Evolutionary conservation across 2,888 invertebrate genomes (phyloP), one percentile per base, ranked within the genome.

Genomic region (Xestia xanthographa): DNA sequence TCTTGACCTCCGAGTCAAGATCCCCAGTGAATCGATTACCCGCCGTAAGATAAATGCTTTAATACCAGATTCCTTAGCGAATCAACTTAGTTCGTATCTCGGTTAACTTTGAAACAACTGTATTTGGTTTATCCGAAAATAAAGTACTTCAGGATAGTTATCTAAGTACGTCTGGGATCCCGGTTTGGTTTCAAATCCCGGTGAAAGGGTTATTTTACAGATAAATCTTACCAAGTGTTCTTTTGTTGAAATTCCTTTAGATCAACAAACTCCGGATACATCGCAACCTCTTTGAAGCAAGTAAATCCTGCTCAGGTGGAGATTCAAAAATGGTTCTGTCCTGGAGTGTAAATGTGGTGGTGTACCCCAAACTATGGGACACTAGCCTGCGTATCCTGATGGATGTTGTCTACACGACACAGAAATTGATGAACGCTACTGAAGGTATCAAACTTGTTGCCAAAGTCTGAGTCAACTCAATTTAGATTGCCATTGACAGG

Each of bases 1-100:
- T 43, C 63, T 38, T 72, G 72, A 72, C 66, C 72, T 79, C 63
- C 4, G 38, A 29, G 63, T 58, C 80, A 58, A 79, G 80, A 80
- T 29, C 58, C 48, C 26, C 4, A 66, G 53, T 60, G 45, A 53
- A 79, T 83, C 83, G 83, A 83, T 79, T 83, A 66, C 66, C 45
- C 50, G 50, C 50, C 71, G 66, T 60, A 66, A 83, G 79, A 80
- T 53, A 69, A 69, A 77, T 65, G 26, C 66, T 66, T 11, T 48
- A 66, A 43, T 63, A 77, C 78, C 22, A 11, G 58, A 66, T 53
- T 79, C 60, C 58, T 58, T 34, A 34, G 53, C 45, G 41, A 60
- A 66, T 56, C 50, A 26, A 65, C 72, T 71, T 45, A 26, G 50
- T 45, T 29, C 58, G n/a, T 41, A 38, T 41, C 38, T 70, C 53